Conservation (phyloP, 2,888 invertebrate genomes). For the Chloroclystis v-ata region DNA sequence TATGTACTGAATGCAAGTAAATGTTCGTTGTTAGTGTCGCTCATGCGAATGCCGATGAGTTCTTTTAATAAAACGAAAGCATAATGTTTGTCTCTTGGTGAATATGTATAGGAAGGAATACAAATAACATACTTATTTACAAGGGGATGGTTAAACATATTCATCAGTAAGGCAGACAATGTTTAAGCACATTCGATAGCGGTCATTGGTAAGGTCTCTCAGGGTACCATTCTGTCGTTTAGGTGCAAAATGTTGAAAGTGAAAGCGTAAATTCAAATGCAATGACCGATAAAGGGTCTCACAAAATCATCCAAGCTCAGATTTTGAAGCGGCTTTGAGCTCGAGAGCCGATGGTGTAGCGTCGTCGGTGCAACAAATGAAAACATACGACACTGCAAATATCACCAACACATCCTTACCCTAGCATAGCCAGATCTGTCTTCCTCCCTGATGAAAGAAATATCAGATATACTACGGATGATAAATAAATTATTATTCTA, state of each 20-base stretch:
- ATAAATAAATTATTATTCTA: conserved; percentile 33
- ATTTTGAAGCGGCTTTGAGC: conserved; percentile 37
- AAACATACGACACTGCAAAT: conserved; percentile 54
- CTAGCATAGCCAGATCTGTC: conserved; percentile 77
- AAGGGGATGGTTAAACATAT: conserved; percentile 42
- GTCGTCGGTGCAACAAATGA: conserved; percentile 54
- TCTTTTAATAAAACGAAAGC: conserved; percentile 63
- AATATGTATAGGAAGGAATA: conserved; percentile 34
- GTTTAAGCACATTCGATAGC: conserved; percentile 56
- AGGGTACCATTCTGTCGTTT: conserved; percentile 28
- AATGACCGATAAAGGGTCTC: conserved; percentile 29
- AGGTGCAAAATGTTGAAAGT: conserved; percentile 49
- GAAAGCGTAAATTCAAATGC: conserved; percentile 58
- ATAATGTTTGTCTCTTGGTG: conserved; percentile 34
- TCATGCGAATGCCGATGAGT: conserved; percentile 56
- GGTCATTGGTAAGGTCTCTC: conserved; percentile 34
- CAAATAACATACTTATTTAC: conserved; percentile 48
- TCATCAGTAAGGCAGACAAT: conserved; percentile 77
- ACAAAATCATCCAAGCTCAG: conserved; percentile 43
- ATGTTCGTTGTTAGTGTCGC: conserved; percentile 65
- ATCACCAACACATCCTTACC: conserved; percentile 74
- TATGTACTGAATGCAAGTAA: conserved; percentile 74
- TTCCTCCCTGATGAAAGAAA: conserved; percentile 79
- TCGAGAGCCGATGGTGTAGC: conserved; percentile 32
- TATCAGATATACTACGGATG: conserved; percentile 50